Percentiles rank a stretch among this genome's conserved stretches.
Evolutionary conservation across 92 coral and sea anemone species (phyloP).

Genomic region (Phenganax subtilis): DNA sequence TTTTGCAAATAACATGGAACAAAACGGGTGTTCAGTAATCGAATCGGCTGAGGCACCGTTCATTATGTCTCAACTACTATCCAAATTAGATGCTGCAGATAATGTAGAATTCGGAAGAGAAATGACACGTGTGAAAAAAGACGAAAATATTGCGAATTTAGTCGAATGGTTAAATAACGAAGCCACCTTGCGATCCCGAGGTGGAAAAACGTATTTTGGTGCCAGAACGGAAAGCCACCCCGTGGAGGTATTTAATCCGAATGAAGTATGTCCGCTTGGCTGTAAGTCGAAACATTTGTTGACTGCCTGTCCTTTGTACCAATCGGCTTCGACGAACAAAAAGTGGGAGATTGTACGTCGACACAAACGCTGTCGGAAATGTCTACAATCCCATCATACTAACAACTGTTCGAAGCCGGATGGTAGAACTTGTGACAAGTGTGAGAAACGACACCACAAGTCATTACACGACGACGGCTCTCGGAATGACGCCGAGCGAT

Average conservation of each 20-base stretch:
- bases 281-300: constrained; percentile 43
- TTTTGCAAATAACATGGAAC: constrained; percentile 57
- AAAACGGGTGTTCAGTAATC: constrained; percentile 57
- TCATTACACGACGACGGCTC: constrained; percentile 8
- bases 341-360: constrained; percentile 15
- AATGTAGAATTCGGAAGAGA: constrained; percentile 57
- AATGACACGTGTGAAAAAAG: constrained; percentile 53
- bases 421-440: constrained; percentile 42
- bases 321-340: constrained; percentile 25
- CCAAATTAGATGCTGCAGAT: constrained; percentile 57
- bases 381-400: constrained; percentile 46
- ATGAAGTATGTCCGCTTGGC: background rate
- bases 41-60: constrained; percentile 58
- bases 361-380: constrained; percentile 40
- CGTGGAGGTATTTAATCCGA: background rate
- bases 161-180: constrained; percentile 59
- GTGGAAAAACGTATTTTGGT: background rate
- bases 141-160: constrained; percentile 52
- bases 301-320: constrained; percentile 43
- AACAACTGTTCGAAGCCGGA: constrained; percentile 43
- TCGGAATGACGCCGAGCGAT: background rate
- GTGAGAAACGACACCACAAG: constrained; percentile 43
- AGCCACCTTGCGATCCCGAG: constrained; percentile 59
- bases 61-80: constrained; percentile 62
- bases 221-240: background rate